Conservation (phyloP, 2,888 invertebrate species). For the Chelonus formosanus region DNA sequence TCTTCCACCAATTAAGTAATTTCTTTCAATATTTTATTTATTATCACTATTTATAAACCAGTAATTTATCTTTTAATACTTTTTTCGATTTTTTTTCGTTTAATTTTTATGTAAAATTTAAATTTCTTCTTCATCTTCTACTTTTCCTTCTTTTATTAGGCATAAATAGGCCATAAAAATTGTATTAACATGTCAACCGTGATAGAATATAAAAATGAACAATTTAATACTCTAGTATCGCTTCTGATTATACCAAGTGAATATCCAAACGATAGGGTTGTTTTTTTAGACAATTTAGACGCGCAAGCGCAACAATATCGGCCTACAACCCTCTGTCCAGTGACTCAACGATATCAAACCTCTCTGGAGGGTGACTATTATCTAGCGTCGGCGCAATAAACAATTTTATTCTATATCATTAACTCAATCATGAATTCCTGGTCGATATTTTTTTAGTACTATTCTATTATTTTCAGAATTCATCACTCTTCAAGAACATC, state of each 20-base stretch:
- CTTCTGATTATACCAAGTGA: constrained; percentile 18
- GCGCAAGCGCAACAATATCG: constrained; percentile 56
- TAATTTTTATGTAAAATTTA: too few relatives aligned
- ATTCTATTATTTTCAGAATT: too few relatives aligned
- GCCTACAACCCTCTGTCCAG: constrained; percentile 37
- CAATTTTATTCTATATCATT: not conserved
- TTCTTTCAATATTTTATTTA: too few relatives aligned
- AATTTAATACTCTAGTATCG: constrained; percentile 7
- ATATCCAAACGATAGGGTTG: constrained; percentile 34
- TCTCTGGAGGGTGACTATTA: not conserved
- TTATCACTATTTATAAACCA: too few relatives aligned
- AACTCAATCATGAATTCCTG: not conserved
- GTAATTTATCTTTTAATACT: too few relatives aligned
- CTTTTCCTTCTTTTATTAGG: not conserved
- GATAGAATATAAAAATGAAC: too few relatives aligned
- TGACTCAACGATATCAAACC: constrained; percentile 1
- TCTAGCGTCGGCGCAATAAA: not conserved
- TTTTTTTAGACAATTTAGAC: constrained; percentile 36
- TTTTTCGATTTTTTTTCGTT: too few relatives aligned
- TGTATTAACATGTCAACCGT: too few relatives aligned
- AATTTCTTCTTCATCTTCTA: too few relatives aligned
- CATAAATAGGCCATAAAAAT: not conserved
- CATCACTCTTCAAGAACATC: too few relatives aligned
- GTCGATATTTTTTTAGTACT: not conserved
- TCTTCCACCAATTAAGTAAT: constrained; percentile 1